Base-by-base conservation (phyloP, 2,888 invertebrate species). In the Asteroscopus sphinx region DNA sequence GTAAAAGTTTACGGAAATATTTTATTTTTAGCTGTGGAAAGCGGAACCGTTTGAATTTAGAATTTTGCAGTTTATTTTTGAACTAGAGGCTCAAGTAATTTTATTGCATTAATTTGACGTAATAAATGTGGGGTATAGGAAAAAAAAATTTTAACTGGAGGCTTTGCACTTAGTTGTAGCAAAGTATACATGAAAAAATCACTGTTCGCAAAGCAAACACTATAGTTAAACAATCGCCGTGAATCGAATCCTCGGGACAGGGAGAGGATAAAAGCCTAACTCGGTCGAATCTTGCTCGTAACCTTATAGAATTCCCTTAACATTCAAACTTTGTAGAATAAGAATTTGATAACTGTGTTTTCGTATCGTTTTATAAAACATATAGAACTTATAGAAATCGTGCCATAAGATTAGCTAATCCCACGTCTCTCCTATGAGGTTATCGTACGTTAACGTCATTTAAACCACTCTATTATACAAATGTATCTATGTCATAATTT, bases 1-100 rank as follows among this genome's bases (percentile, higher is more conserved):
- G 65, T 68, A 70, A 76, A 73, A 73, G 47, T 57, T 68, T 73
- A 67, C 67, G 66, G 68, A 68, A 57, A 36, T 32, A 59, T 51
- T 41, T 37, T 69, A 56, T 62, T 69, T 65, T 73, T 63, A 65
- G 53, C 52, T 40, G 56, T 45, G 42, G 40, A 61, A 63, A 68
- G 37, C 68, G 74, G 56, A 55, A 57, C 44, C 39, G 41, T 65
- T 64, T 52, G 36, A 36, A 59, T 57, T 28, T 32, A 11, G 28
- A 40, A 32, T 39, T 47, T 17, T 42, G 30, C 17, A 39, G 33
- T 57, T 45, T 66, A 55, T 70, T 49, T 73, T 61, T 55, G 41
- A 52, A 40, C 12, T 39, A 12, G 16, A 5, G 17, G 26, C 15
- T 37, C 47, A n/a, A n/a, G n/a, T n/a, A n/a, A n/a, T n/a, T n/a